Evolutionary conservation across 2,113 vertebrate genomes (phyloP).

Genomic region (Nothocercus nigrocapillus): DNA sequence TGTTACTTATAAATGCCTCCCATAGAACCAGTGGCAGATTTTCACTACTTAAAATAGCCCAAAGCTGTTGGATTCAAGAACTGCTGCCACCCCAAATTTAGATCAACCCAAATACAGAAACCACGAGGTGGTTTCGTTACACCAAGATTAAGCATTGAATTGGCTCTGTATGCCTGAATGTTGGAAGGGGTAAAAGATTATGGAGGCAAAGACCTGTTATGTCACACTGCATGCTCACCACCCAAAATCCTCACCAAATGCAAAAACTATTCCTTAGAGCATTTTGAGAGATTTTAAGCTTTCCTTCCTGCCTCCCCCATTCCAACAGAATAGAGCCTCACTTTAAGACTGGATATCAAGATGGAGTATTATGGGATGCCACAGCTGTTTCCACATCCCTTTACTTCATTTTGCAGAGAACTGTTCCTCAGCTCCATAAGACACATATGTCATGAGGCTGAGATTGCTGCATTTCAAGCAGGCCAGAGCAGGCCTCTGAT

Average conservation of each 20-base stretch:
- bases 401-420: neutral
- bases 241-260: neutral
- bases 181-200: constrained; percentile 38
- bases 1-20: constrained; percentile 58
- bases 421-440: neutral
- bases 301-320: too few species aligned
- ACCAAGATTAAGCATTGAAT: constrained; percentile 62
- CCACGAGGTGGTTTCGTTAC: constrained; percentile 44
- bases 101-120: constrained; percentile 48
- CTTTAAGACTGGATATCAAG: neutral
- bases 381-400: constrained; percentile 1
- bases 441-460: neutral
- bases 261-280: neutral
- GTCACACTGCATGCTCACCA: neutral
- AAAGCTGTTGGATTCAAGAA: constrained; percentile 51
- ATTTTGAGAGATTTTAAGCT: neutral
- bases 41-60: constrained; percentile 67
- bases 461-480: neutral
- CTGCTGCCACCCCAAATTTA: constrained; percentile 68
- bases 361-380: neutral
- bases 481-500: neutral
- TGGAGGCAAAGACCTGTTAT: constrained; percentile 31
- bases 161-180: constrained; percentile 48
- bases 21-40: constrained; percentile 59
- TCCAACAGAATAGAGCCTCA: neutral